These are phyloP conservation scores for Sinocyclocheilus anshuiensis DNA, from an alignment of 2,113 vertebrate genomes.

Conservation along the genomic window DNA sequence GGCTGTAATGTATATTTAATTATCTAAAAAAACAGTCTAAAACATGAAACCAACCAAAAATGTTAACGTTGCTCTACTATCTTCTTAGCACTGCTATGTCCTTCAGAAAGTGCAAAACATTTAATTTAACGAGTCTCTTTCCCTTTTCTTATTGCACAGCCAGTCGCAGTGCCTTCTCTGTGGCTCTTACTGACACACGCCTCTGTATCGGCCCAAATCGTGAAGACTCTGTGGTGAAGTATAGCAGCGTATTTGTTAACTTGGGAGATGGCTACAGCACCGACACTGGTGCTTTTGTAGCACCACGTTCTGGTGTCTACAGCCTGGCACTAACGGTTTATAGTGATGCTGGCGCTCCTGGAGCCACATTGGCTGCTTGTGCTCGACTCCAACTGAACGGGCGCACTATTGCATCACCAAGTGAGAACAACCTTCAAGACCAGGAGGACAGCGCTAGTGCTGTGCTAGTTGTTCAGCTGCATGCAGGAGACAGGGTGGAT, in stretches of 20 bases:
- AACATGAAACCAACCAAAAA: constrained; percentile 10
- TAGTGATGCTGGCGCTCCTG: constrained; percentile 51
- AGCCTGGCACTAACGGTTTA: constrained; percentile 69
- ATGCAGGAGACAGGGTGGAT: constrained; percentile 59
- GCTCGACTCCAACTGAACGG: constrained; percentile 65
- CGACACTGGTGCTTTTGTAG: constrained; percentile 63
- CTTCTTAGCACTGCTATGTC: not conserved
- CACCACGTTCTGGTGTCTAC: constrained; percentile 71
- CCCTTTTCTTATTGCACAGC: constrained; percentile 52
- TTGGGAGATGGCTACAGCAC: constrained; percentile 61
- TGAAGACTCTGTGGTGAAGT: constrained; percentile 38
- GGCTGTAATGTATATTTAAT: not conserved
- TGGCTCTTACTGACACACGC: constrained; percentile 58
- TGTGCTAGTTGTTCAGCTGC: constrained; percentile 57
- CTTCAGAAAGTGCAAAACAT: not conserved
- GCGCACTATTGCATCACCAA: constrained; percentile 1
- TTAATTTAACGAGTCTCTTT: not conserved
- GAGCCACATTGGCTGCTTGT: constrained; percentile 46
- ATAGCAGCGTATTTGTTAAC: constrained; percentile 68
- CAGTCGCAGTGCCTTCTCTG: constrained; percentile 74
- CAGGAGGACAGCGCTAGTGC: constrained; percentile 69
- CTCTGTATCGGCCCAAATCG: constrained; percentile 54
- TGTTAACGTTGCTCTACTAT: not conserved
- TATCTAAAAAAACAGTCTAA: not conserved
- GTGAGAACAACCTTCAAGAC: constrained; percentile 62